Evolutionary conservation across 2,888 invertebrate genomes (phyloP).

Genomic region (Drosophila macrospina): DNA sequence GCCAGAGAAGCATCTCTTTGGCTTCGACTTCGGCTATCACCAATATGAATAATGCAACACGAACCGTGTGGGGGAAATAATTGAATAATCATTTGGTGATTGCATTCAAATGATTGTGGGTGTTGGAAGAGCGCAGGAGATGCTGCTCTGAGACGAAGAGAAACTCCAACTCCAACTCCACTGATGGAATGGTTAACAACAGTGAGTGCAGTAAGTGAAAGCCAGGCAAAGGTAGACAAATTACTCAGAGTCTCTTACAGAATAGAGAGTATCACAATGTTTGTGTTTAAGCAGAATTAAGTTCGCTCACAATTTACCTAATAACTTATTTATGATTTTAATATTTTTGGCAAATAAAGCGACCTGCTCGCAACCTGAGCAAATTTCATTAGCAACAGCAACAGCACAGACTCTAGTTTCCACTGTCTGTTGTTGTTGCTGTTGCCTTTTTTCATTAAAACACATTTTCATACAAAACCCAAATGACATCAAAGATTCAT

Average conservation of each 20-base stretch:
- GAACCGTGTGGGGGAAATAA: conserved; percentile 56
- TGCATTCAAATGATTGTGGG: conserved; percentile 57
- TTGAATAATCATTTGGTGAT: conserved; percentile 69
- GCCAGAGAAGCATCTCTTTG: conserved; percentile 23
- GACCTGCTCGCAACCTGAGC: conserved; percentile 42
- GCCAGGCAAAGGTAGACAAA: conserved; percentile 2
- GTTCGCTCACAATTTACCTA: conserved; percentile 17
- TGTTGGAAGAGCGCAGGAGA: conserved; percentile 22
- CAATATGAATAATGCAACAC: conserved; percentile 63
- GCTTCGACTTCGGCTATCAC: conserved; percentile 24
- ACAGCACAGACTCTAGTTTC: conserved; percentile 47
- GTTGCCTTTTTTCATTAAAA: conserved; percentile 70
- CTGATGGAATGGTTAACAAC: conserved; percentile 34
- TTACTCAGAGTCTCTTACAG: too few species aligned
- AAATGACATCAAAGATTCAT: conserved; percentile 80
- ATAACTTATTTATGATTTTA: conserved; percentile 73
- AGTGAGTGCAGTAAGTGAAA: conserved; percentile 14
- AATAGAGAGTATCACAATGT: background rate
- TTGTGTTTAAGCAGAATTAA: background rate
- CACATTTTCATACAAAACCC: conserved; percentile 68
- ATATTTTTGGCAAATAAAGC: conserved; percentile 74
- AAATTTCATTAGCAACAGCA: conserved; percentile 76
- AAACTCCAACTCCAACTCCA: conserved; percentile 17
- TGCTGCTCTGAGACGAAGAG: conserved; percentile 20
- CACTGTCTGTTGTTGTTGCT: conserved; percentile 14